phyloP scores from a whole-genome alignment of 2,888 invertebrate species.

The Orthosia gracilis region DNA sequence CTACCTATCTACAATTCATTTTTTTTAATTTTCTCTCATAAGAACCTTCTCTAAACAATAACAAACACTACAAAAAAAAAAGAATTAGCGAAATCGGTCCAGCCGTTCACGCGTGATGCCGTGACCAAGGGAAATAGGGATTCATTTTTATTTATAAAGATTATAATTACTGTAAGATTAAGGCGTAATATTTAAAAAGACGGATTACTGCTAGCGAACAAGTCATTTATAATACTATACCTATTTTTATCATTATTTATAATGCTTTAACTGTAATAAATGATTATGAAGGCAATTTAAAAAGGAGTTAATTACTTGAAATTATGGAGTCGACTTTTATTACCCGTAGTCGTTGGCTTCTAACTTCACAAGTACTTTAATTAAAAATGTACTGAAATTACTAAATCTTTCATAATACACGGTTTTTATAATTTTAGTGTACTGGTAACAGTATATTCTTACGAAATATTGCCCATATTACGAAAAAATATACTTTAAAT shows the following conservation, averaged over 20 bases:
- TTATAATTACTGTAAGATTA: not conserved
- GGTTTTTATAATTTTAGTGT: not conserved
- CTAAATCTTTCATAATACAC: not conserved
- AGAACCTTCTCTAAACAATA: no score
- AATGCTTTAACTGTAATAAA: constrained; percentile 27
- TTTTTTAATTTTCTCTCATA: no score
- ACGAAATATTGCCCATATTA: no score
- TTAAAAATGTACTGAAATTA: not conserved
- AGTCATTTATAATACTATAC: constrained; percentile 21
- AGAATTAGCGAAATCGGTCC: no score
- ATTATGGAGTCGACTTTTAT: not conserved
- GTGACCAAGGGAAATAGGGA: no score
- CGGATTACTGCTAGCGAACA: constrained; percentile 18
- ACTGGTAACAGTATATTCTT: no score
- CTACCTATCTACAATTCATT: no score
- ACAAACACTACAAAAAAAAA: no score
- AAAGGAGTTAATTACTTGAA: constrained; percentile 9
- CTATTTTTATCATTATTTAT: constrained; percentile 16
- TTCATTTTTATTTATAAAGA: no score
- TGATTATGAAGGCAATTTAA: constrained; percentile 10
- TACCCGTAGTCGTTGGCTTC: not conserved
- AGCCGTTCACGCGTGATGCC: no score
- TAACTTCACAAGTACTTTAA: not conserved
- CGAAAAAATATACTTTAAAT: no score
- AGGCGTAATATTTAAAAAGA: constrained; percentile 24